Conservation (phyloP, 2,113 vertebrate species). For the Sorex araneus region DNA sequence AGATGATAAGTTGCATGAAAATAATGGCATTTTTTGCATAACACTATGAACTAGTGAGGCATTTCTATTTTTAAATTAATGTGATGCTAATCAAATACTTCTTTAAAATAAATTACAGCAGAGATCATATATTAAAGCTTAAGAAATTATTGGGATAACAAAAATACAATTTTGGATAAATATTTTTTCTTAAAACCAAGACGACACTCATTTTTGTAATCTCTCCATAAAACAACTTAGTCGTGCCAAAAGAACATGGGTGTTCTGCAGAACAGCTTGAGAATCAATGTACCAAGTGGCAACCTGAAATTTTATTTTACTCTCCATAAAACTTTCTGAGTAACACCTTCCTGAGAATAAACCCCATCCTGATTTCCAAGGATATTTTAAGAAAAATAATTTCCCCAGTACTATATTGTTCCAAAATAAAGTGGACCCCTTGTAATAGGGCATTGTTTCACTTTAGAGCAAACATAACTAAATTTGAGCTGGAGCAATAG, state of each 20-base stretch:
- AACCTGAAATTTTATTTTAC: constrained; percentile 38
- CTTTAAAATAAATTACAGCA: constrained; percentile 20
- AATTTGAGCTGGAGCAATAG: too few relatives aligned
- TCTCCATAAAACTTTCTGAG: background rate
- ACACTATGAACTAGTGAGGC: constrained; percentile 21
- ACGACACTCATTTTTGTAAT: constrained; percentile 21
- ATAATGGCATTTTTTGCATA: background rate
- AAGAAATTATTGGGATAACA: constrained; percentile 10
- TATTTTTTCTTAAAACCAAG: constrained; percentile 35
- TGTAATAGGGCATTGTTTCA: constrained; percentile 8
- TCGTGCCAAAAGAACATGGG: background rate
- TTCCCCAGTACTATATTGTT: constrained; percentile 1
- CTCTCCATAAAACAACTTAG: constrained; percentile 15
- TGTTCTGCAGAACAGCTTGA: background rate
- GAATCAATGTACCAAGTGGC: background rate
- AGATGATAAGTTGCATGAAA: background rate
- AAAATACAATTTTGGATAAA: background rate
- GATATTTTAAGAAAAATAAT: constrained; percentile 31
- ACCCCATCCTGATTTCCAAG: constrained; percentile 11
- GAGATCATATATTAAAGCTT: constrained; percentile 14
- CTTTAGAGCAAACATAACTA: constrained; percentile 47
- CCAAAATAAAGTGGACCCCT: constrained; percentile 6
- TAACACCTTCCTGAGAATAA: background rate
- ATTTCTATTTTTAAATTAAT: constrained; percentile 17
- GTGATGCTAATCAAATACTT: background rate